Evolutionary conservation across 2,888 invertebrate species (phyloP).

Genomic region (Macrosoma leucophasiata): DNA sequence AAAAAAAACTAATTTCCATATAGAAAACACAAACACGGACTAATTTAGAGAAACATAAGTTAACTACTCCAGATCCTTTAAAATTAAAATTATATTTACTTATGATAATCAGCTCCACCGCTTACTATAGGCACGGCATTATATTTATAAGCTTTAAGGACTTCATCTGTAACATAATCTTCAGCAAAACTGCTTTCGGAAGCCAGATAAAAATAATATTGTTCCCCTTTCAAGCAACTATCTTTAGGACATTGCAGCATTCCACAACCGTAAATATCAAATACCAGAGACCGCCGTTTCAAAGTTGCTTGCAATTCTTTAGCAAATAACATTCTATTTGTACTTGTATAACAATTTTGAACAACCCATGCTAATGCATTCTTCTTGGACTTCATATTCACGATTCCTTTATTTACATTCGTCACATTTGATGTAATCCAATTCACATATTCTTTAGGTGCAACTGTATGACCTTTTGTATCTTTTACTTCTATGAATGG

Average conservation of each 20-base stretch:
- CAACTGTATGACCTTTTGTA: constrained; percentile 34
- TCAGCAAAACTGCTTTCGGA: constrained; percentile 40
- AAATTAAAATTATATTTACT: constrained; percentile 47
- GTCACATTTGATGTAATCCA: constrained; percentile 30
- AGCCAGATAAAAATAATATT: constrained; percentile 58
- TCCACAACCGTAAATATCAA: constrained; percentile 68
- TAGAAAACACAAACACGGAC: too few species aligned
- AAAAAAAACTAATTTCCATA: too few species aligned
- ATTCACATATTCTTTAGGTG: constrained; percentile 35
- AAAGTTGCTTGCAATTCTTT: constrained; percentile 59
- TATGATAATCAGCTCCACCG: constrained; percentile 78
- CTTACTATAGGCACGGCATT: constrained; percentile 79
- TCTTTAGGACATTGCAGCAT: constrained; percentile 34
- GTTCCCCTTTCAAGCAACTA: constrained; percentile 34
- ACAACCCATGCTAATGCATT: constrained; percentile 32
- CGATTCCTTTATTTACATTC: constrained; percentile 30
- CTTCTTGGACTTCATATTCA: constrained; percentile 23
- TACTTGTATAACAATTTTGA: constrained; percentile 32
- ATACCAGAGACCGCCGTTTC: constrained; percentile 32
- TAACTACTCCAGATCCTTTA: not conserved
- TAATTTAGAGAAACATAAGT: not conserved
- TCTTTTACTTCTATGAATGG: constrained; percentile 55
- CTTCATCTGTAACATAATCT: constrained; percentile 54
- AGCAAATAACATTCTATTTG: constrained; percentile 26
- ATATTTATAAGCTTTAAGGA: constrained; percentile 65